Evolutionary conservation across 1,140 invertebrate species (phyloP).

Genomic region (Cataglyphis hispanica): DNA sequence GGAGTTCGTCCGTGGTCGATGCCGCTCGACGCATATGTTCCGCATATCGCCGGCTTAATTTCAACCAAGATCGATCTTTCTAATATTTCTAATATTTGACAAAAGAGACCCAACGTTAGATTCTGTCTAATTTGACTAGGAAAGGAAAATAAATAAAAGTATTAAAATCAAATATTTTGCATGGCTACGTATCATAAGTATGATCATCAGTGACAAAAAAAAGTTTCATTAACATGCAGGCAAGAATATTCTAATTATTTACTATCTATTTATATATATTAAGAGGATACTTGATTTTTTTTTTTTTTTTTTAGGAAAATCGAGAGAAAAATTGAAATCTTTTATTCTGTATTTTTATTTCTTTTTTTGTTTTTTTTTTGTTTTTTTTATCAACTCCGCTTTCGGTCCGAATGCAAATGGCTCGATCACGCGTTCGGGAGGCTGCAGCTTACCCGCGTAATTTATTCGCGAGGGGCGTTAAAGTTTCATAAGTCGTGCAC

Average conservation of each 20-base stretch:
- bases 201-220: not conserved
- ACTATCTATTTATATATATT: not conserved
- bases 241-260: no score
- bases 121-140: not conserved
- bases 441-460: conserved; percentile 76
- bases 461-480: conserved; percentile 80
- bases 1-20: conserved; percentile 77
- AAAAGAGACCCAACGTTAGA: not conserved
- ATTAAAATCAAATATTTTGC: not conserved
- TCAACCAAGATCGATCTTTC: conserved; percentile 57
- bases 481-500: conserved; percentile 85
- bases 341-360: no score
- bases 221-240: not conserved
- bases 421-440: conserved; percentile 73
- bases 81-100: not conserved
- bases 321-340: no score
- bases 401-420: conserved; percentile 73
- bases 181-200: not conserved
- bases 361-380: conserved; percentile 28
- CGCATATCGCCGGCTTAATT: conserved; percentile 14
- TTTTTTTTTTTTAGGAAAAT: not conserved
- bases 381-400: conserved; percentile 66
- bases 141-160: not conserved
- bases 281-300: not conserved
- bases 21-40: conserved; percentile 43